These are phyloP conservation scores for Pyrochroa serraticornis DNA, from an alignment of 2,888 invertebrate genomes.

Conservation along the genomic window DNA sequence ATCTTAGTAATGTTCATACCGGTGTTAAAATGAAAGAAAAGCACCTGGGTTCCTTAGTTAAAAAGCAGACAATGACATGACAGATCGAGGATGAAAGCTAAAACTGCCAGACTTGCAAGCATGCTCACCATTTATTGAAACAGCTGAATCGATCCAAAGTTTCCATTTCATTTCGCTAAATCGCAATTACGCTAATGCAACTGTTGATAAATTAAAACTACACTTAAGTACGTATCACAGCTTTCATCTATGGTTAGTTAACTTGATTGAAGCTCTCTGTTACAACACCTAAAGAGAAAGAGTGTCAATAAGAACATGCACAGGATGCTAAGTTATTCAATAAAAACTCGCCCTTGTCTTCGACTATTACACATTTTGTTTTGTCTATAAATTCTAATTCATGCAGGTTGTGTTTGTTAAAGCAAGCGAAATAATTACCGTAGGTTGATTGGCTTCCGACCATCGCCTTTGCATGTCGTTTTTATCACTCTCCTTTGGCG, in stretches of 20 bases:
- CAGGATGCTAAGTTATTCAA: background rate
- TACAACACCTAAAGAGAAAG: constrained; percentile 44
- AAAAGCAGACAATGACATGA: constrained; percentile 9
- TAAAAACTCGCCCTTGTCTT: background rate
- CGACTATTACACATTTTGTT: background rate
- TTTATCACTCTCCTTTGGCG: constrained; percentile 49
- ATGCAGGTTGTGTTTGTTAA: too few relatives aligned
- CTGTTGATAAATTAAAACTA: constrained; percentile 31
- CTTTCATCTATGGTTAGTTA: constrained; percentile 48
- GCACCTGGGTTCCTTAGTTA: background rate
- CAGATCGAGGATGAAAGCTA: background rate
- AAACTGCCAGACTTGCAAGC: constrained; percentile 29
- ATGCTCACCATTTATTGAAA: constrained; percentile 47
- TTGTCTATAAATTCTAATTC: background rate
- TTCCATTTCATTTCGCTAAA: constrained; percentile 43
- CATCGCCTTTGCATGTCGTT: constrained; percentile 56
- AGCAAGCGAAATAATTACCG: constrained; percentile 47
- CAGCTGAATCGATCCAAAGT: constrained; percentile 40
- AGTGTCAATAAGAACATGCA: constrained; percentile 31
- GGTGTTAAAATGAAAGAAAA: background rate
- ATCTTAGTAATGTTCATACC: too few relatives aligned
- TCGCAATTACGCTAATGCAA: constrained; percentile 19
- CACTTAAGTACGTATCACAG: constrained; percentile 45
- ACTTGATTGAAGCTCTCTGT: constrained; percentile 42
- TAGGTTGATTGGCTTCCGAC: constrained; percentile 56